Conservation (phyloP, 1,140 invertebrate species). For the Gonatopus flavifemur region DNA sequence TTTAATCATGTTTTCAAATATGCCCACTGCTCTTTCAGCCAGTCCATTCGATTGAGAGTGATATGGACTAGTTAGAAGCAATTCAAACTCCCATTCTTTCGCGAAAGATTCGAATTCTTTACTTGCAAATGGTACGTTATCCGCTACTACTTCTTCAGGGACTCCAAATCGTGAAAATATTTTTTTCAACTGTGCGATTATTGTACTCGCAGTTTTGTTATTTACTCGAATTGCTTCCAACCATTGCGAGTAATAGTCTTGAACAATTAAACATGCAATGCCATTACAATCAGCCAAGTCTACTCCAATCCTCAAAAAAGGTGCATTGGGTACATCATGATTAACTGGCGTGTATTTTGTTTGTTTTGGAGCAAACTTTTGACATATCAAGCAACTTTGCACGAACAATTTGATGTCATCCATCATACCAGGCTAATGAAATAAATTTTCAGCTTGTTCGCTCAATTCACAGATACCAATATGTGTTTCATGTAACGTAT, state of each 20-base stretch:
- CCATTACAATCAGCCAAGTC: slow-evolving; percentile 1
- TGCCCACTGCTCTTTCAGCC: slow-evolving; percentile 41
- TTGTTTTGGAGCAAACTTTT: no score
- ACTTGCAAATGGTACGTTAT: slow-evolving; percentile 20
- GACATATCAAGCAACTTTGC: no score
- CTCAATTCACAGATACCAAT: no score
- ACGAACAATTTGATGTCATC: no score
- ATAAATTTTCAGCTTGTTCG: no score
- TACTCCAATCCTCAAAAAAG: no score
- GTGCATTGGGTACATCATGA: no score
- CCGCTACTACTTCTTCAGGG: slow-evolving; percentile 4
- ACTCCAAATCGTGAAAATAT: slow-evolving; percentile 23
- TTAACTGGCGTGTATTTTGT: no score
- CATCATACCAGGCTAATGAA: no score
- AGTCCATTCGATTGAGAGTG: slow-evolving; percentile 45
- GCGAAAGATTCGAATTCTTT: slow-evolving; percentile 43
- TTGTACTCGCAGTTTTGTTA: slow-evolving; percentile 12
- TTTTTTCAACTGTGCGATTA: background rate
- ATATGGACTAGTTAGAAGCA: slow-evolving; percentile 42
- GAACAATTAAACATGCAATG: slow-evolving; percentile 14
- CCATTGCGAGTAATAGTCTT: slow-evolving; percentile 29
- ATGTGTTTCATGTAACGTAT: no score
- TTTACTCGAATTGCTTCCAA: slow-evolving; percentile 13
- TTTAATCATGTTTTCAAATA: no score
- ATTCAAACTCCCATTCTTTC: slow-evolving; percentile 40